These are phyloP conservation scores for Channa maculata DNA, from an alignment of 2,113 vertebrate species.

Conservation along the genomic window DNA sequence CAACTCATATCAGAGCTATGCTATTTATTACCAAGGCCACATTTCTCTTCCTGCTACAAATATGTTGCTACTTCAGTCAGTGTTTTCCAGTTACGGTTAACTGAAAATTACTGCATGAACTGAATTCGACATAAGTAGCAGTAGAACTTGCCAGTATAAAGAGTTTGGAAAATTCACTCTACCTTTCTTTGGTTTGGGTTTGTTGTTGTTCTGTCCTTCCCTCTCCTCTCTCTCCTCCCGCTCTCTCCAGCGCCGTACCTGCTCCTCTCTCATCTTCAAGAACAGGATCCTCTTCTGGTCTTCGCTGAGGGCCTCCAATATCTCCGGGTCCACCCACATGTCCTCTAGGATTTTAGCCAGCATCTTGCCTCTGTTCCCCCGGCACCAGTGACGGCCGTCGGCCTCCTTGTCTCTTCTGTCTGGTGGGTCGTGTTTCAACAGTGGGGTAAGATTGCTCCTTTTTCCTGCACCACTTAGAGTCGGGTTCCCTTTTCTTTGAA, in stretches of 20 bases:
- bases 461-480: constrained; percentile 44
- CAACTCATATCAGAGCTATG: neutral
- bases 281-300: constrained; percentile 86
- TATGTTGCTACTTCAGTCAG: neutral
- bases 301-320: constrained; percentile 84
- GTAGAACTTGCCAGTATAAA: neutral
- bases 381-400: neutral
- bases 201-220: constrained; percentile 35
- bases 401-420: constrained; percentile 10
- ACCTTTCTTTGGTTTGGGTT: constrained; percentile 76
- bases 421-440: constrained; percentile 50
- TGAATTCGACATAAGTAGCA: neutral
- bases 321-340: constrained; percentile 86
- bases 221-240: constrained; percentile 75
- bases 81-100: neutral
- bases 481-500: constrained; percentile 56
- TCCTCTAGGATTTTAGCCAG: constrained; percentile 85
- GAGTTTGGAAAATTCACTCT: neutral
- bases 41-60: constrained; percentile 23
- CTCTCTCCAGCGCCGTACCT: constrained; percentile 84
- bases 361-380: constrained; percentile 64
- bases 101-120: neutral
- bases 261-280: constrained; percentile 87
- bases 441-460: constrained; percentile 34
- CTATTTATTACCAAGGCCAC: neutral